A percentile compares a stretch with the other conserved stretches of the same genome.
phyloP scores from a whole-genome alignment of 2,888 invertebrate species.

The Drosophila ustulata region DNA sequence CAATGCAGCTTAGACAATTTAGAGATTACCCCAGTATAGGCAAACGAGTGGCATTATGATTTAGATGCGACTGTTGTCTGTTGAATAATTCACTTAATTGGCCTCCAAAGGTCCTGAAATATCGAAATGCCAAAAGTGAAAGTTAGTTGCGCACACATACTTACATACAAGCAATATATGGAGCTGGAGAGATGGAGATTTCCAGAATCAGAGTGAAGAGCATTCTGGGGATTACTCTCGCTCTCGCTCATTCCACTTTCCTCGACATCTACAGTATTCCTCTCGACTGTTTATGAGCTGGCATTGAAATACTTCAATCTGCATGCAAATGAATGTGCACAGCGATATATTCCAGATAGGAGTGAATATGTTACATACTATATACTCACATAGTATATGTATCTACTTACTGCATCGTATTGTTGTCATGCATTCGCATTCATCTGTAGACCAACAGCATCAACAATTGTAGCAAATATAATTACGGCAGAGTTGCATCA shows the following conservation, averaged over 20 bases:
- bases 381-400: background rate
- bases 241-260: background rate
- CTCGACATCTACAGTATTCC: background rate
- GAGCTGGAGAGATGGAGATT: slow-evolving; percentile 11
- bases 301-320: slow-evolving; percentile 20
- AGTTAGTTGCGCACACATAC: slow-evolving; percentile 21
- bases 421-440: slow-evolving; percentile 14
- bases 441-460: slow-evolving; percentile 13
- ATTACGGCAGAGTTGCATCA: slow-evolving; percentile 31
- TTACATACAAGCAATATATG: background rate
- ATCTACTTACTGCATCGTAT: background rate
- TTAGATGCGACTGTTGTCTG: slow-evolving; percentile 39
- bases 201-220: slow-evolving; percentile 5
- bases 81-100: slow-evolving; percentile 76
- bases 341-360: background rate
- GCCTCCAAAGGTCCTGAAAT: slow-evolving; percentile 40
- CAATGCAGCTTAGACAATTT: slow-evolving; percentile 54
- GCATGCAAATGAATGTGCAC: slow-evolving; percentile 41
- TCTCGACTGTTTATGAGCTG: background rate
- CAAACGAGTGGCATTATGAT: slow-evolving; percentile 46
- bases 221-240: background rate
- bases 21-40: slow-evolving; percentile 23
- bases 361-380: background rate
- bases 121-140: slow-evolving; percentile 59
- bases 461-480: slow-evolving; percentile 41